Evolutionary conservation across 2,888 invertebrate genomes (phyloP).

Genomic region (Temnothorax rugatulus): DNA sequence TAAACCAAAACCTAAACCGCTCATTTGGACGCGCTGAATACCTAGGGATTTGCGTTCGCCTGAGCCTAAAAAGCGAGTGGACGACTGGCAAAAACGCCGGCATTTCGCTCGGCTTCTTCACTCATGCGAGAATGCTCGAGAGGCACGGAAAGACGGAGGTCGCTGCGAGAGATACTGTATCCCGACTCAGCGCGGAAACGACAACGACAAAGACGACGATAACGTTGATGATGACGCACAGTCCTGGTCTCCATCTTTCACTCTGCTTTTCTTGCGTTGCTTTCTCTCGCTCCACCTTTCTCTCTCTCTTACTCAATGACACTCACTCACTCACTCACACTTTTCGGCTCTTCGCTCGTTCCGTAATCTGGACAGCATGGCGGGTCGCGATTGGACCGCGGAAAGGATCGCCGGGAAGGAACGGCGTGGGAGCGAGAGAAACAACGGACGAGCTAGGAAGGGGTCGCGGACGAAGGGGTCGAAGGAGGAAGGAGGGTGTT

Average conservation of each 20-base stretch:
- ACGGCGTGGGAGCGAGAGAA: constrained; percentile 52
- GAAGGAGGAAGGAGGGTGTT: constrained; percentile 75
- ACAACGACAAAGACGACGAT: constrained; percentile 66
- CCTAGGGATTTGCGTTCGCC: neutral
- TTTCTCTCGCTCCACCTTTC: neutral
- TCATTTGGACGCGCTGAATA: constrained; percentile 40
- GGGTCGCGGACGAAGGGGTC: constrained; percentile 61
- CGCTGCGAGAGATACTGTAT: constrained; percentile 16
- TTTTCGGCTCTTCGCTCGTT: constrained; percentile 78
- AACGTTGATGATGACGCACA: constrained; percentile 57
- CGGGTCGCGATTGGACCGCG: constrained; percentile 82
- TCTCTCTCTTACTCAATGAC: constrained; percentile 9
- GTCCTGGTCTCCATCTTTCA: constrained; percentile 62
- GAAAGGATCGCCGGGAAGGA: constrained; percentile 72
- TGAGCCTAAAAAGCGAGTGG: constrained; percentile 13
- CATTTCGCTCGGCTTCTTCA: constrained; percentile 64
- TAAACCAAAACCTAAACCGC: constrained; percentile 47
- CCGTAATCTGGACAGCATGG: constrained; percentile 82
- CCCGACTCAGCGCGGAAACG: constrained; percentile 42
- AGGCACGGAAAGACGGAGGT: constrained; percentile 25
- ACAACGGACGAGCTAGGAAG: constrained; percentile 66
- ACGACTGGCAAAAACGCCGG: constrained; percentile 63
- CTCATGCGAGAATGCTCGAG: constrained; percentile 42
- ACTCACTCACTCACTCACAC: constrained; percentile 53
- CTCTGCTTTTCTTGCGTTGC: constrained; percentile 17